These are phyloP conservation scores for Melanotaenia pygmaea DNA, from an alignment of 2,797 vertebrate genomes.

Conservation along the genomic window DNA sequence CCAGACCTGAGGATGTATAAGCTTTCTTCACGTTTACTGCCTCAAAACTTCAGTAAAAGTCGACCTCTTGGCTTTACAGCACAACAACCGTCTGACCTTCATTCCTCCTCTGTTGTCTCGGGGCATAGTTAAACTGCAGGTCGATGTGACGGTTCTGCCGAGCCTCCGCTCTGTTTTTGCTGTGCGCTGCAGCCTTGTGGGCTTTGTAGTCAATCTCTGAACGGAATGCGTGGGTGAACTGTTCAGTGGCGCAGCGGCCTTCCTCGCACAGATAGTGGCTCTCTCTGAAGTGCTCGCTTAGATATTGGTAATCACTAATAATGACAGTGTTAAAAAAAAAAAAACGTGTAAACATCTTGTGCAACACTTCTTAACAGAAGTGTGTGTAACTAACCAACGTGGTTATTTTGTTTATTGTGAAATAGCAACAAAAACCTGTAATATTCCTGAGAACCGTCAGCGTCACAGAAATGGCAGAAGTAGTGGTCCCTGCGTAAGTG, in stretches of 20 bases:
- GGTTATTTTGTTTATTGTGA: neutral
- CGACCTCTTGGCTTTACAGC: neutral
- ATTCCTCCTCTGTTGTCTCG: constrained; percentile 86
- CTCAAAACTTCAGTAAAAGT: neutral
- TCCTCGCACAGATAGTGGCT: constrained; percentile 97
- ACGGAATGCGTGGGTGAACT: constrained; percentile 98
- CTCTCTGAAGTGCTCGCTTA: constrained; percentile 95
- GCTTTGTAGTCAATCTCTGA: constrained; percentile 98
- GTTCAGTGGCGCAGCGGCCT: constrained; percentile 91
- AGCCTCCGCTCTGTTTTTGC: constrained; percentile 95
- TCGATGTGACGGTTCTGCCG: constrained; percentile 98
- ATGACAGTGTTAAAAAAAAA: neutral
- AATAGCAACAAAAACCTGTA: constrained; percentile 85
- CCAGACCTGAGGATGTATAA: constrained; percentile 73
- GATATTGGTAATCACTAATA: constrained; percentile 91
- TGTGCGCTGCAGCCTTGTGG: constrained; percentile 93
- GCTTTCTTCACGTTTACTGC: constrained; percentile 9
- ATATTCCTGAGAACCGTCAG: constrained; percentile 97
- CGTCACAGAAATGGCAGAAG: constrained; percentile 98
- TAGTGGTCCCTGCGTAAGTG: constrained; percentile 96
- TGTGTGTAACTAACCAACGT: neutral
- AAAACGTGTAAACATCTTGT: neutral
- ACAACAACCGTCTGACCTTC: constrained; percentile 83
- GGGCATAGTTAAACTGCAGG: constrained; percentile 91
- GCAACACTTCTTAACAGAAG: no score